These are phyloP conservation scores for Athalia circularis DNA, from an alignment of 2,888 invertebrate genomes.

Conservation along the genomic window DNA sequence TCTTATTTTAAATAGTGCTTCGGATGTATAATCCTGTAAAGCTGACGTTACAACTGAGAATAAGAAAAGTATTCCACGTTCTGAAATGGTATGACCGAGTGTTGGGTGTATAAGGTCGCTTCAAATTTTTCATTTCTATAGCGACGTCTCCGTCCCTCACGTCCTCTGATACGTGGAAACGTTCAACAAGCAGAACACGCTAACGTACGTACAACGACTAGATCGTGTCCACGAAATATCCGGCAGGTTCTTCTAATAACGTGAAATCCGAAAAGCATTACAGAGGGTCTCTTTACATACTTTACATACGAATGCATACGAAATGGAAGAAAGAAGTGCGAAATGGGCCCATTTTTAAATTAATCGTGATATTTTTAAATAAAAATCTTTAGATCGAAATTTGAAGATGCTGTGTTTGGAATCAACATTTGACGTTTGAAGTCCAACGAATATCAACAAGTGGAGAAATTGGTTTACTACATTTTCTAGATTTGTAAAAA, in stretches of 20 bases:
- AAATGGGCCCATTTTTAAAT: too few relatives aligned
- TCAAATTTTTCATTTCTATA: slow-evolving; percentile 30
- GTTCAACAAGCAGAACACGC: slow-evolving; percentile 32
- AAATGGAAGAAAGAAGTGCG: background rate
- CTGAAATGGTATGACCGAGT: background rate
- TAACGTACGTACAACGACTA: slow-evolving; percentile 26
- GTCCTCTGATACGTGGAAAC: slow-evolving; percentile 34
- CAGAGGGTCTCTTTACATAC: background rate
- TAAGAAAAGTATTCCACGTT: slow-evolving; percentile 21
- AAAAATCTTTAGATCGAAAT: too few relatives aligned
- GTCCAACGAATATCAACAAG: too few relatives aligned
- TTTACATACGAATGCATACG: background rate
- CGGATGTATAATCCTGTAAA: too few relatives aligned
- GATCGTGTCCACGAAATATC: slow-evolving; percentile 34
- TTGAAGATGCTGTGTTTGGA: too few relatives aligned
- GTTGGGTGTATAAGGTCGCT: background rate
- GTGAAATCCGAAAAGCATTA: slow-evolving; percentile 16
- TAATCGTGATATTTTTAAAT: too few relatives aligned
- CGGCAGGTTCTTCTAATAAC: slow-evolving; percentile 27
- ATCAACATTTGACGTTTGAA: too few relatives aligned
- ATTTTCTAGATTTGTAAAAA: too few relatives aligned
- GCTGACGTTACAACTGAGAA: background rate
- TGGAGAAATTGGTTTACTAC: too few relatives aligned
- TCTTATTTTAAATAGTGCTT: too few relatives aligned
- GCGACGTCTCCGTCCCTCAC: slow-evolving; percentile 21